Evolutionary conservation across 2,797 vertebrate species (phyloP), one percentile per base, ranked within the genome.

Genomic region (Chaunax sp.): DNA sequence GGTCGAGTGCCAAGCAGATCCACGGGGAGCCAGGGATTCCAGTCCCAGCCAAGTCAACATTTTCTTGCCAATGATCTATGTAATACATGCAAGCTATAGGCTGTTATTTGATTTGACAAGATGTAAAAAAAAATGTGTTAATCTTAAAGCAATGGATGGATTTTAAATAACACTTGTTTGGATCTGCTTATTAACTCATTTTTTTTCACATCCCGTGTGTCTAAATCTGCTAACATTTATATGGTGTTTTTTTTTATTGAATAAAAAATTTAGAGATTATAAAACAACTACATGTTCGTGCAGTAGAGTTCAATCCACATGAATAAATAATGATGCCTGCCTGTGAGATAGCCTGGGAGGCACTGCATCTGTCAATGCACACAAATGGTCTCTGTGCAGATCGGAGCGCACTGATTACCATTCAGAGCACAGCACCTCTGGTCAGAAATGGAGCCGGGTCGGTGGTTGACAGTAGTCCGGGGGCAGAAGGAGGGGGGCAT

Each of bases 301-400:
- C 86, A 69, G 75, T 25, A 52, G 83, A 87, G 82, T 87, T 86
- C 72, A 85, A 69, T 80, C 77, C 70, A 55, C 84, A 91, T 92
- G 86, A 92, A 92, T 92, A 91, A 92, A 91, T 91, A 11, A 92
- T 92, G 86, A 86, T 84, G 86, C 83, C 75, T 84, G 84, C 83
- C 86, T 75, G 80, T 30, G 83, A 89, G 89, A 81, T 80, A 80
- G 80, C 80, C 86, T 83, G 85, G 78, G 86, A 91, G 89, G 81
- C 86, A 76, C 81, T 77, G 88, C 91, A 89, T 92, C 89, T 89
- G 87, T 83, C 87, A 77, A 23, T 66, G 86, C 91, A 89, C 90
- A 91, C 91, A 92, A 90, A 88, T 82, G 86, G 53, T 90, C 87
- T 91, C 87, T 92, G 87, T 90, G 89, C 82, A 78, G 81, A 84